A percentile compares a stretch with the other conserved stretches of the same genome.
phyloP scores from a whole-genome alignment of 2,888 invertebrate genomes.

The Dendrolimus houi region DNA sequence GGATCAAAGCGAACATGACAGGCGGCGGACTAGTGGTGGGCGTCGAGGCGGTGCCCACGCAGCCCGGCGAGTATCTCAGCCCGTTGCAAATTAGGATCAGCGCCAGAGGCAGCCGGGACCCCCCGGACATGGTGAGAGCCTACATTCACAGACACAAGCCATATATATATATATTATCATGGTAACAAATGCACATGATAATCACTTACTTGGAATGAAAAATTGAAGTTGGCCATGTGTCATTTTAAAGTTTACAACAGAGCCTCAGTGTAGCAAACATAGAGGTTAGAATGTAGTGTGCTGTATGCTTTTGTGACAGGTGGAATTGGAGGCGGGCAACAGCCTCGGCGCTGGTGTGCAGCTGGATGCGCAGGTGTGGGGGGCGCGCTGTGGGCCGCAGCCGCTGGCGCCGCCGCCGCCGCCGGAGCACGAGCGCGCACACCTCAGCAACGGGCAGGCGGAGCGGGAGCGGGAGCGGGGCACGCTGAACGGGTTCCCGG shows the following conservation, averaged over 20 bases:
- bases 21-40: slow-evolving; percentile 54
- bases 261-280: too few species aligned
- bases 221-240: too few species aligned
- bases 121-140: slow-evolving; percentile 32
- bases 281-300: too few species aligned
- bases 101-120: slow-evolving; percentile 42
- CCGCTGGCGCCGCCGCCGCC: slow-evolving; percentile 19
- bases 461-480: slow-evolving; percentile 1
- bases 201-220: too few species aligned
- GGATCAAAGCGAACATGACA: slow-evolving; percentile 45
- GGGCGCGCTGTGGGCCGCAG: slow-evolving; percentile 25
- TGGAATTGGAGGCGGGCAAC: slow-evolving; percentile 38
- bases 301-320: background rate
- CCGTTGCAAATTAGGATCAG: slow-evolving; percentile 52
- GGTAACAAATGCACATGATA: too few species aligned
- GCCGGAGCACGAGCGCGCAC: slow-evolving; percentile 14
- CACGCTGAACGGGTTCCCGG: slow-evolving; percentile 11
- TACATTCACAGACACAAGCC: too few species aligned
- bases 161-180: too few species aligned
- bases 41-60: slow-evolving; percentile 49
- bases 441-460: slow-evolving; percentile 19
- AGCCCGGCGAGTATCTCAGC: slow-evolving; percentile 44
- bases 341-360: slow-evolving; percentile 24
- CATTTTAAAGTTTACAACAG: too few species aligned
- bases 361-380: slow-evolving; percentile 31